These are phyloP conservation scores for Ceyx melanurus DNA, from an alignment of 2,113 vertebrate species.

Conservation along the genomic window DNA sequence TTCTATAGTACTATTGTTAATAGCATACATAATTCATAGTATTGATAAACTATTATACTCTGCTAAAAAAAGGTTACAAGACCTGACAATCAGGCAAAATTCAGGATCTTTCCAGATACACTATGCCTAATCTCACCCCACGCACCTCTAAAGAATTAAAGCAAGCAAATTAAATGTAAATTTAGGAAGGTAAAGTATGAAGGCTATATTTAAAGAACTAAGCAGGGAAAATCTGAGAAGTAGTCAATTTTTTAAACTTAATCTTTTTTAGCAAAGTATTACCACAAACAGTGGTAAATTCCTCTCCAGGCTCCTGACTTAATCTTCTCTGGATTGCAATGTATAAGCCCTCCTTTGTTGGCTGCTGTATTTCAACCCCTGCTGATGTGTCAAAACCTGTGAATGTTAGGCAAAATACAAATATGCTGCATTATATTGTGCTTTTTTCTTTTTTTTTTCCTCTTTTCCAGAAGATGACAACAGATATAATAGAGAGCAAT, in stretches of 20 bases:
- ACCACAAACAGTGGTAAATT: slow-evolving; percentile 65
- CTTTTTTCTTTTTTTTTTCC: neutral
- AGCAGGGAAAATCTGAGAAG: slow-evolving; percentile 3
- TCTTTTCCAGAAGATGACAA: slow-evolving; percentile 65
- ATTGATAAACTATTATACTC: neutral
- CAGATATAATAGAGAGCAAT: slow-evolving; percentile 63
- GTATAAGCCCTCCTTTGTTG: slow-evolving; percentile 68
- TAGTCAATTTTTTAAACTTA: slow-evolving; percentile 31
- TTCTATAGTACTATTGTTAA: neutral
- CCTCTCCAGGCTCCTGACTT: slow-evolving; percentile 56
- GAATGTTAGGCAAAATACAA: slow-evolving; percentile 45
- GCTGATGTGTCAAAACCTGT: slow-evolving; percentile 68
- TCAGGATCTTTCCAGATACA: neutral
- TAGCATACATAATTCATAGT: neutral
- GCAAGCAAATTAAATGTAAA: neutral
- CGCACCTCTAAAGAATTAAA: neutral
- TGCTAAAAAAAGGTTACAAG: neutral
- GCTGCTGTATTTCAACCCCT: slow-evolving; percentile 56
- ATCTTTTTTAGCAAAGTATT: slow-evolving; percentile 56
- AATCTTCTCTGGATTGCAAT: slow-evolving; percentile 72
- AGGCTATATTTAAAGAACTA: slow-evolving; percentile 23
- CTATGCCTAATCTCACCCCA: neutral
- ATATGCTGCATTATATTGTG: neutral
- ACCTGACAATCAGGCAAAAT: neutral
- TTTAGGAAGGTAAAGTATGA: neutral